phyloP scores from a whole-genome alignment of 2,113 vertebrate species.

The Pristiophorus japonicus region DNA sequence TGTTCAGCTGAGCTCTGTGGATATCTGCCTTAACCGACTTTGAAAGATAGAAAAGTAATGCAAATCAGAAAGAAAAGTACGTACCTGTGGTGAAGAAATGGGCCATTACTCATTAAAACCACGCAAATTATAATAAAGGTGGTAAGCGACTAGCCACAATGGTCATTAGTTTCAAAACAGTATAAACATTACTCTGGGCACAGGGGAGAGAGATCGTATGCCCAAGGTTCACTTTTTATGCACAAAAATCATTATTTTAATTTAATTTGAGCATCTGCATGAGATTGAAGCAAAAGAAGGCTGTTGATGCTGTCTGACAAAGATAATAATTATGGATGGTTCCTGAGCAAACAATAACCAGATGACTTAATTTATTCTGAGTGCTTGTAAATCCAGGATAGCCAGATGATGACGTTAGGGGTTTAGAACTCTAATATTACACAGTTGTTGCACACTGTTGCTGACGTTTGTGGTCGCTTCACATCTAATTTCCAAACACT shows the following conservation, averaged over 20 bases:
- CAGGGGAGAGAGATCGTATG: no score
- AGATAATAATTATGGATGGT: neutral
- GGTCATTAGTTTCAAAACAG: neutral
- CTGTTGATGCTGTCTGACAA: neutral
- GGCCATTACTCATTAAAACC: neutral
- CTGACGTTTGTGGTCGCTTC: neutral
- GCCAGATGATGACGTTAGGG: neutral
- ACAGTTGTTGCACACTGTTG: neutral
- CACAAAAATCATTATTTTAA: neutral
- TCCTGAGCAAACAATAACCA: neutral
- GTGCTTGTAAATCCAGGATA: constrained; percentile 11
- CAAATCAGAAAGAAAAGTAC: neutral
- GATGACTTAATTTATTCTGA: constrained; percentile 23
- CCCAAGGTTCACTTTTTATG: neutral
- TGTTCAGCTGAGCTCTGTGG: neutral
- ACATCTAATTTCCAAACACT: neutral
- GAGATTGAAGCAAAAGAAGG: neutral
- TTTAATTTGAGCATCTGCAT: neutral
- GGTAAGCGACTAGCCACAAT: neutral
- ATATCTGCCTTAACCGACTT: neutral
- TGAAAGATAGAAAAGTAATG: neutral
- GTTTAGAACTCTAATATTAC: neutral
- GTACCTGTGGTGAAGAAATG: neutral
- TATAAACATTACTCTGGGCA: neutral
- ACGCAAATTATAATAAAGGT: neutral